Base-by-base conservation (phyloP, 2,888 invertebrate genomes). In the Drosophila algonquin region DNA sequence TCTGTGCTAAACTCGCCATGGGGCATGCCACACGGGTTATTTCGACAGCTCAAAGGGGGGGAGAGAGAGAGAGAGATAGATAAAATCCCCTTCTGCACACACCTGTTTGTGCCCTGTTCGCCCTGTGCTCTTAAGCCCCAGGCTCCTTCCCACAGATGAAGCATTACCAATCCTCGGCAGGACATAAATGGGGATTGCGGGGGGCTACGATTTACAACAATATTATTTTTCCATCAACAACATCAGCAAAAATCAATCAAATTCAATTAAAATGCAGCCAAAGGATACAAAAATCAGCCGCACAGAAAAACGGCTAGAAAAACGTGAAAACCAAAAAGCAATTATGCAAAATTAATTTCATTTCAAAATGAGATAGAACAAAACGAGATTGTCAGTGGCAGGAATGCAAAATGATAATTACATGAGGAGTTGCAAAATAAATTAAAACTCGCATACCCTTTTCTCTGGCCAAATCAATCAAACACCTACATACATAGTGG, bases 241-340 rank as follows among this genome's bases (percentile, higher is more conserved):
- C 78, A 85, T 87, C 83, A 79, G 83, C 80, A 80, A 80, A 87
- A 89, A 88, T 89, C 84, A 89, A 89, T 89, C 88, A 89, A 79
- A 83, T 80, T 73, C 86, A 89, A 88, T 88, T 89, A 89, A 80
- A 88, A 71, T 73, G 68, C 77, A 57, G 76, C 80, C 73, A 64
- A 67, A 68, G 76, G 73, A 74, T 48, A 74, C 67, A 71, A 71
- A 72, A 79, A 77, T 59, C 53, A 65, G 50, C 69, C 55, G 45
- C 54, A 27, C 59, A 16, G 27, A 71, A 59, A 47, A 47, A 51
- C 40, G 40, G 40, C 40, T 40, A 10, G 24, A 55, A 24, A 59
- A 46, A 53, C 59, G 32, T 16, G 48, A 48, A 59, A 69, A 10
- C 48, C 40, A 24, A 44, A 56, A 46, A 72, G 72, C 72, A 89